Percentiles rank a stretch among this genome's conserved stretches.
phyloP scores from a whole-genome alignment of 2,797 vertebrate genomes.

The Typhlichthys eigenmanni region DNA sequence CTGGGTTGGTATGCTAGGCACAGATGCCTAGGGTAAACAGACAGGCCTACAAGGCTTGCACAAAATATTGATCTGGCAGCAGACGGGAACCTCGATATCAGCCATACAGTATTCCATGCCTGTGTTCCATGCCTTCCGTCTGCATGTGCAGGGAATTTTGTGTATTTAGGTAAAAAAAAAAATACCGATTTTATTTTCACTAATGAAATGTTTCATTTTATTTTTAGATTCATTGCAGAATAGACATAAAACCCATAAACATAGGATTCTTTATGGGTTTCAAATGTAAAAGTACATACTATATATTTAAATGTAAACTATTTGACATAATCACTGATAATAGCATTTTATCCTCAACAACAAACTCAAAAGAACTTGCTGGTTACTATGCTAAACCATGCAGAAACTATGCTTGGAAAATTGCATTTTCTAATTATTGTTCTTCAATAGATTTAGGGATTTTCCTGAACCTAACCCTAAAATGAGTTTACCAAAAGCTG shows the following conservation, averaged over 20 bases:
- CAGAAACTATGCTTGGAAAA: too few species aligned
- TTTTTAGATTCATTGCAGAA: slow-evolving; percentile 6
- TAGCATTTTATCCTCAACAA: too few species aligned
- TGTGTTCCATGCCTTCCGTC: slow-evolving; percentile 47
- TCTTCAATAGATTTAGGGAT: background rate
- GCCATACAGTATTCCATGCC: slow-evolving; percentile 57
- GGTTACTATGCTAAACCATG: too few species aligned
- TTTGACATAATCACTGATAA: too few species aligned
- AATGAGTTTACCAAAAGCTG: slow-evolving; percentile 18
- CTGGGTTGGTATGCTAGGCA: slow-evolving; percentile 78
- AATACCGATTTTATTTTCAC: slow-evolving; percentile 22
- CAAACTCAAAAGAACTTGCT: too few species aligned
- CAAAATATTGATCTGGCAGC: slow-evolving; percentile 86
- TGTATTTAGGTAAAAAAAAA: slow-evolving; percentile 49
- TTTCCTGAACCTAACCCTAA: slow-evolving; percentile 2
- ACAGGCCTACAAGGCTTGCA: slow-evolving; percentile 78
- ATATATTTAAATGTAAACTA: too few species aligned
- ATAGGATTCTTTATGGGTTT: too few species aligned
- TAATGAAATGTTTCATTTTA: slow-evolving; percentile 26
- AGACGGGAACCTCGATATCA: slow-evolving; percentile 81
- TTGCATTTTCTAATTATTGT: background rate
- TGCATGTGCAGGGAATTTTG: slow-evolving; percentile 51
- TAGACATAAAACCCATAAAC: too few species aligned
- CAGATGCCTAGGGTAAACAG: slow-evolving; percentile 83
- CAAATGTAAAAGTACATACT: too few species aligned